These are phyloP conservation scores for Indri indri DNA, from an alignment of 2,113 vertebrate genomes.

Conservation along the genomic window DNA sequence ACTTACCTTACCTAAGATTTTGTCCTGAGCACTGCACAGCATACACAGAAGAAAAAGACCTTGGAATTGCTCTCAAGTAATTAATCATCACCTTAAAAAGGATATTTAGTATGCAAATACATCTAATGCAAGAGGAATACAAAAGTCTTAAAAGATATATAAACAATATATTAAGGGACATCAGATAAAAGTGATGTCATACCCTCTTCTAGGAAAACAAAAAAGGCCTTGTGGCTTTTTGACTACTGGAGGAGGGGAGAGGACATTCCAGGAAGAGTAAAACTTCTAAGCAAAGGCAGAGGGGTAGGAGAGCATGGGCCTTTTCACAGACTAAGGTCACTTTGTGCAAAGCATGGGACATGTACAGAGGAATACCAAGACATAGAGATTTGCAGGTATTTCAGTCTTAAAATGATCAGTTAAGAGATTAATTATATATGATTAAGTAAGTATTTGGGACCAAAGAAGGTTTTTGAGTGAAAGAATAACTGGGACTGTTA, in stretches of 20 bases:
- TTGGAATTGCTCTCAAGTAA: neutral
- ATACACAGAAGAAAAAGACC: neutral
- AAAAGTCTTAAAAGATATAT: neutral
- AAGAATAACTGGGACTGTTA: neutral
- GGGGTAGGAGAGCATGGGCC: neutral
- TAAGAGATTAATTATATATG: neutral
- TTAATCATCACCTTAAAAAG: neutral
- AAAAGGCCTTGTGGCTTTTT: neutral
- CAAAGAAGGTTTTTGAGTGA: neutral
- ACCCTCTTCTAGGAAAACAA: neutral
- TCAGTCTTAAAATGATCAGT: neutral
- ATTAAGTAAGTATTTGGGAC: neutral
- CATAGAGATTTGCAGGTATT: neutral
- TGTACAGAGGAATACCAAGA: neutral
- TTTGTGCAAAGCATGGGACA: neutral
- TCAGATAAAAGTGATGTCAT: neutral
- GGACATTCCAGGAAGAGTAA: neutral
- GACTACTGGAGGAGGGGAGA: neutral
- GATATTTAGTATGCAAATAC: neutral
- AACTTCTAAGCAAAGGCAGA: neutral
- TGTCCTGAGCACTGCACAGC: neutral
- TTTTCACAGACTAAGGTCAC: neutral
- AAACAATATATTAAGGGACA: neutral
- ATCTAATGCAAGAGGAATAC: neutral
- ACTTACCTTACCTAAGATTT: neutral